Percentiles rank a stretch among this genome's conserved stretches.
Evolutionary conservation across 2,888 invertebrate species (phyloP).

Genomic region (Calameuta pallipes): DNA sequence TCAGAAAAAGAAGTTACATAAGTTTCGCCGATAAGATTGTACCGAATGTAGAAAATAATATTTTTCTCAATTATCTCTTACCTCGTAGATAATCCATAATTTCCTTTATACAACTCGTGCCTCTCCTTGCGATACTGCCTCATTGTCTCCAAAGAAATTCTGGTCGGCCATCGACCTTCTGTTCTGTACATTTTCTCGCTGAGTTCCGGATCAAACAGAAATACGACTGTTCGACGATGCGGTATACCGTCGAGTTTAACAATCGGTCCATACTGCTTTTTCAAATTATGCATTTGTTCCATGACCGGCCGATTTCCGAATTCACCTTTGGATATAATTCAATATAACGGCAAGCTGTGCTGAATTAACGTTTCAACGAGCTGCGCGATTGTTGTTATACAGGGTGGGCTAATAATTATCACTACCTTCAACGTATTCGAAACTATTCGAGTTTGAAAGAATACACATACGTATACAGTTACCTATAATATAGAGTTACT

Average conservation of each 20-base stretch:
- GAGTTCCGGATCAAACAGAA: constrained; percentile 47
- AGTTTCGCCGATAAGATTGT: too few species aligned
- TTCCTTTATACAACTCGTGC: constrained; percentile 60
- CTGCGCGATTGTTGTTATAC: too few species aligned
- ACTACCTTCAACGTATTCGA: too few species aligned
- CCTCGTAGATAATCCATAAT: constrained; percentile 50
- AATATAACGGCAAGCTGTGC: too few species aligned
- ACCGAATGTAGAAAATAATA: too few species aligned
- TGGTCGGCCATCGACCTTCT: constrained; percentile 66
- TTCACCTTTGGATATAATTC: constrained; percentile 36
- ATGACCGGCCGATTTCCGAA: constrained; percentile 31
- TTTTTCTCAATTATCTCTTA: constrained; percentile 28
- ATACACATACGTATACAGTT: too few species aligned
- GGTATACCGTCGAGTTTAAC: constrained; percentile 63
- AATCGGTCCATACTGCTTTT: constrained; percentile 63
- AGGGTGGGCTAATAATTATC: too few species aligned
- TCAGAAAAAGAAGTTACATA: too few species aligned
- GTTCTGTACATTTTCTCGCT: constrained; percentile 62
- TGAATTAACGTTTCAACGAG: too few species aligned
- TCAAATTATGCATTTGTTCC: constrained; percentile 39
- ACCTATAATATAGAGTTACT: too few species aligned
- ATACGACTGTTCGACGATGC: constrained; percentile 39
- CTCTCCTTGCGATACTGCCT: constrained; percentile 62
- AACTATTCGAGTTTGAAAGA: too few species aligned
- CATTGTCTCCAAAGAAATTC: constrained; percentile 61